Evolutionary conservation across 1,140 invertebrate species (phyloP), one percentile per base, ranked within the genome.

Genomic region (Drosophila kikkawai): DNA sequence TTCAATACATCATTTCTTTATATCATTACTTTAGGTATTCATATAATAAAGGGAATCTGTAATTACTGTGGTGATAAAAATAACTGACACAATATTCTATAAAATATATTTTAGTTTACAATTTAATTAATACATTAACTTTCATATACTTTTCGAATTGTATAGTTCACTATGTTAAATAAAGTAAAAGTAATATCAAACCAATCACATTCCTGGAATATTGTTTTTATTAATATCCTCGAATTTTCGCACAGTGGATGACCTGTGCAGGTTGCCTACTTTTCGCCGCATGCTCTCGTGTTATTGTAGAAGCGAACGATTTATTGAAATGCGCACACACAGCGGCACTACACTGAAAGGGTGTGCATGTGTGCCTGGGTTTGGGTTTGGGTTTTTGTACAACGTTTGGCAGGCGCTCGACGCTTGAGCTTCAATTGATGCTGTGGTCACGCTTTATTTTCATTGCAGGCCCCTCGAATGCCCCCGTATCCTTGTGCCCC

Each of bases 361-460:
- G 84, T 87, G 84, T 87, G 83, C 44, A 45, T 74, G 64, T 73
- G 63, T 70, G 47, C 42, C 47, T 55, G 59, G 57, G 50, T 55
- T 63, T 55, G 59, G 57, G 50, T 55, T 63, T 41, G 66, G 61
- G 55, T 55, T 73, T 85, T 67, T 84, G 70, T 59, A 76, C 60
- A 69, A 73, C 48, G 47, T 61, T 77, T 75, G 74, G 67, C 48
- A 45, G 53, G 51, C 67, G 67, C 65, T 70, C 73, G 59, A 67
- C 80, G 83, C 65, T 83, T 88, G 80, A 88, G 80, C 79, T 88
- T 83, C 84, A 87, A 87, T 88, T 87, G 83, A 88, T 87, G 84
- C 83, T 87, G 80, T 83, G 84, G 84, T 70, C 79, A 86, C 84
- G 83, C 76, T 88, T 86, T 88, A 86, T 86, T 86, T 86, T 86